phyloP scores from a whole-genome alignment of 2,888 invertebrate genomes.

The Andrena bucephala region DNA sequence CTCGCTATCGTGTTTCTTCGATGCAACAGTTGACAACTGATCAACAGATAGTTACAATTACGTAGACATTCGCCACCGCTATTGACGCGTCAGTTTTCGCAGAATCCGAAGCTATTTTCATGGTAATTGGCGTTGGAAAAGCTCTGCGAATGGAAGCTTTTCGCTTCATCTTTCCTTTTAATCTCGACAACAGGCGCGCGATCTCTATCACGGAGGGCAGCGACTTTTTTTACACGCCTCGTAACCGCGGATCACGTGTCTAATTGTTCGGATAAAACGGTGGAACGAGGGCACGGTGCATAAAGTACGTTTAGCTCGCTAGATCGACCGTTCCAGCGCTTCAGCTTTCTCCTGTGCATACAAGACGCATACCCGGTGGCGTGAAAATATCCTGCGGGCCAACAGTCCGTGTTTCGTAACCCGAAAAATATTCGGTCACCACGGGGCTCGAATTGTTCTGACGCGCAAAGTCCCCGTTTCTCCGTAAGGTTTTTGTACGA shows the following conservation, averaged over 20 bases:
- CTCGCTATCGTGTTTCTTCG: too few relatives aligned
- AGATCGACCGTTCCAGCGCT: slow-evolving; percentile 72
- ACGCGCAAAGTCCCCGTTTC: too few relatives aligned
- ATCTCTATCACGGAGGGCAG: slow-evolving; percentile 31
- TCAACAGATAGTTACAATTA: neutral
- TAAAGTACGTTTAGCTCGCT: slow-evolving; percentile 76
- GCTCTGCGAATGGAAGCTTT: neutral
- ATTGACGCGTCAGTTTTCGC: neutral
- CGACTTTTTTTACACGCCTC: slow-evolving; percentile 44
- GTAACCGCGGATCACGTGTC: slow-evolving; percentile 71
- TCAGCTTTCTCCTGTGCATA: slow-evolving; percentile 78
- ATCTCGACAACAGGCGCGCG: neutral
- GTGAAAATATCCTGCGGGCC: slow-evolving; percentile 34
- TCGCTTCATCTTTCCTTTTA: slow-evolving; percentile 22
- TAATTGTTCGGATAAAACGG: slow-evolving; percentile 79
- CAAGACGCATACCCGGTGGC: slow-evolving; percentile 74
- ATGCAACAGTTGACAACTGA: neutral
- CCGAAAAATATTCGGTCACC: too few relatives aligned
- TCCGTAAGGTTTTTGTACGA: too few relatives aligned
- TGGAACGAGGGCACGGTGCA: slow-evolving; percentile 78
- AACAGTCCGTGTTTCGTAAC: too few relatives aligned
- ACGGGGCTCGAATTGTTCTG: neutral
- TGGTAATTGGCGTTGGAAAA: slow-evolving; percentile 11
- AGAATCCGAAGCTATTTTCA: neutral
- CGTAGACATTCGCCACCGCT: neutral